These are phyloP conservation scores for Plebejus melissa DNA, from an alignment of 2,888 invertebrate genomes.

Conservation along the genomic window DNA sequence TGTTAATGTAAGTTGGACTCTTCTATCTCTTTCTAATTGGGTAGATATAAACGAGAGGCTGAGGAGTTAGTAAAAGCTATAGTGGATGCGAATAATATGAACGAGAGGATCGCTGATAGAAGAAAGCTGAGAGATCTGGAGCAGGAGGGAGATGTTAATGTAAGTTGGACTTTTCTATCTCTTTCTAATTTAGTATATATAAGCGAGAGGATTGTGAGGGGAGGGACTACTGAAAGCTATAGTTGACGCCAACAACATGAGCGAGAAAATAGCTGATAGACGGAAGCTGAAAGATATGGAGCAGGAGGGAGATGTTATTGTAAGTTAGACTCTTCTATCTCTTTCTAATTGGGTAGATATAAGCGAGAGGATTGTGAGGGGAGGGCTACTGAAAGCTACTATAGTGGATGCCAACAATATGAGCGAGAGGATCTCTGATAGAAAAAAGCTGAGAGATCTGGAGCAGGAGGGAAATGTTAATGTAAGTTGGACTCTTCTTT, in stretches of 20 bases:
- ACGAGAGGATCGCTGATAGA: slow-evolving; percentile 91
- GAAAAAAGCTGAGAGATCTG: slow-evolving; percentile 89
- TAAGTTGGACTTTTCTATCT: too few relatives aligned
- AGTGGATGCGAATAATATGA: slow-evolving; percentile 70
- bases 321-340: too few relatives aligned
- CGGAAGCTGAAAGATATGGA: slow-evolving; percentile 89
- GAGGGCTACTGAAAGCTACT: too few relatives aligned
- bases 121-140: slow-evolving; percentile 89
- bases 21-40: too few relatives aligned
- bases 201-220: too few relatives aligned
- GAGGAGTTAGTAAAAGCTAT: too few relatives aligned
- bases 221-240: too few relatives aligned
- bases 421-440: slow-evolving; percentile 93
- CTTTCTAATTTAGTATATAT: too few relatives aligned
- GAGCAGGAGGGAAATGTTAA: slow-evolving; percentile 83
- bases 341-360: too few relatives aligned
- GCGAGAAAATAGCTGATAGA: slow-evolving; percentile 91
- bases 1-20: slow-evolving; percentile 56
- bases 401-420: slow-evolving; percentile 95
- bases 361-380: too few relatives aligned
- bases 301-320: slow-evolving; percentile 77
- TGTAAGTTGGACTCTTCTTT: slow-evolving; percentile 46
- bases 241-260: slow-evolving; percentile 70
- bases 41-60: too few relatives aligned
- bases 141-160: slow-evolving; percentile 77